Percentiles rank a stretch among this genome's conserved stretches.
phyloP scores from a whole-genome alignment of 2,888 invertebrate species.

The Bimastos eiseni region DNA sequence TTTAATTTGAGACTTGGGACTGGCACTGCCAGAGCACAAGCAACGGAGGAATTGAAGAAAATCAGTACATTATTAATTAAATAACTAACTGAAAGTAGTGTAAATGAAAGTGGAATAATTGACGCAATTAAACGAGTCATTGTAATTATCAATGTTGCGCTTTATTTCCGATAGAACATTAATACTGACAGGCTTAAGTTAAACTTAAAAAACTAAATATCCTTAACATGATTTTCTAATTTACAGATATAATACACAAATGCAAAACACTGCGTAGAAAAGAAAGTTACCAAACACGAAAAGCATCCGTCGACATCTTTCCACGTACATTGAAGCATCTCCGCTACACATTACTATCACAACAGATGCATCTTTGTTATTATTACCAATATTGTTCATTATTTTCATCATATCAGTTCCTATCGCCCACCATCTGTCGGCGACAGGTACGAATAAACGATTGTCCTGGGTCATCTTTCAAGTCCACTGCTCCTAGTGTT shows the following conservation, averaged over 20 bases:
- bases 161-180: background rate
- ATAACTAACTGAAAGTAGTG: no score
- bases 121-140: background rate
- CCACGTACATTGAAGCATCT: background rate
- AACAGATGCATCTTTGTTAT: background rate
- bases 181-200: constrained; percentile 1
- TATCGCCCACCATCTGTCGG: no score
- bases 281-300: background rate
- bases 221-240: background rate
- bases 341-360: background rate
- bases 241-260: background rate
- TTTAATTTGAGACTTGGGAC: no score
- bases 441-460: no score
- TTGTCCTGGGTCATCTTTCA: no score
- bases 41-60: no score
- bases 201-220: background rate
- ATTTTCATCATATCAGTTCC: no score
- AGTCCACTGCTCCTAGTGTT: no score
- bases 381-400: no score
- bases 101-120: no score
- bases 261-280: constrained; percentile 7
- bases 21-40: no score
- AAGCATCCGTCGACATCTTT: background rate
- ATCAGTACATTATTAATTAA: no score
- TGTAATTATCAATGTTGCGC: background rate